A percentile compares a stretch with the other conserved stretches of the same genome.
Evolutionary conservation across 2,113 vertebrate species (phyloP).

Genomic region (Labeo rohita): DNA sequence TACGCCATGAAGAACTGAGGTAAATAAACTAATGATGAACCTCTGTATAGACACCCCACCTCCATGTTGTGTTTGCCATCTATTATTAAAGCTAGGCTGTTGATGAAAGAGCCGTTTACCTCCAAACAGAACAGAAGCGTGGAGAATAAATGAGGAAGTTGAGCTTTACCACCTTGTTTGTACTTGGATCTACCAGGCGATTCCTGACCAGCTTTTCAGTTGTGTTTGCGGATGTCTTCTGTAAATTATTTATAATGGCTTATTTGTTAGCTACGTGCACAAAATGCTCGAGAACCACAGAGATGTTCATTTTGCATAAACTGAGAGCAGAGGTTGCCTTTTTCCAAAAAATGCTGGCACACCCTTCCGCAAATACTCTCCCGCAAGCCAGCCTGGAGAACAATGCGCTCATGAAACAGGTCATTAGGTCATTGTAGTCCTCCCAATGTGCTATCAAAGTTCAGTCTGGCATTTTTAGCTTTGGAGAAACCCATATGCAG

Average conservation of each 20-base stretch:
- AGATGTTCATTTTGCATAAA: not conserved
- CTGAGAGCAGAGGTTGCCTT: constrained; percentile 4
- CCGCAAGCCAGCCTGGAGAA: not conserved
- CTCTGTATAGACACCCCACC: not conserved
- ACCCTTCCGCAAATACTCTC: not conserved
- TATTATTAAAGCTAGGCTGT: constrained; percentile 27
- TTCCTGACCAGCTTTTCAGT: constrained; percentile 25
- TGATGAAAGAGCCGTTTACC: constrained; percentile 34
- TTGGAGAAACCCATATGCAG: not conserved
- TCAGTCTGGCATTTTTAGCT: not conserved
- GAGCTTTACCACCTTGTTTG: constrained; percentile 9
- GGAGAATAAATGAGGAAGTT: not conserved
- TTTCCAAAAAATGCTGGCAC: not conserved
- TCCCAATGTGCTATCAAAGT: not conserved
- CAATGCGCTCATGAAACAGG: constrained; percentile 15
- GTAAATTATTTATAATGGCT: not conserved
- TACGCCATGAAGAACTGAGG: not conserved
- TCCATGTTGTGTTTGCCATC: constrained; percentile 14
- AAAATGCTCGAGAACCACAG: not conserved
- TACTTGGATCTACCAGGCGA: not conserved
- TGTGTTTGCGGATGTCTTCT: not conserved
- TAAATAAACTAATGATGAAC: constrained; percentile 31
- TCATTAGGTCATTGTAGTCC: constrained; percentile 10
- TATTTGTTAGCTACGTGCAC: not conserved
- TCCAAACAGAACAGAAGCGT: not conserved